These are phyloP conservation scores for Falco peregrinus DNA, from an alignment of 2,797 vertebrate genomes.

Conservation along the genomic window DNA sequence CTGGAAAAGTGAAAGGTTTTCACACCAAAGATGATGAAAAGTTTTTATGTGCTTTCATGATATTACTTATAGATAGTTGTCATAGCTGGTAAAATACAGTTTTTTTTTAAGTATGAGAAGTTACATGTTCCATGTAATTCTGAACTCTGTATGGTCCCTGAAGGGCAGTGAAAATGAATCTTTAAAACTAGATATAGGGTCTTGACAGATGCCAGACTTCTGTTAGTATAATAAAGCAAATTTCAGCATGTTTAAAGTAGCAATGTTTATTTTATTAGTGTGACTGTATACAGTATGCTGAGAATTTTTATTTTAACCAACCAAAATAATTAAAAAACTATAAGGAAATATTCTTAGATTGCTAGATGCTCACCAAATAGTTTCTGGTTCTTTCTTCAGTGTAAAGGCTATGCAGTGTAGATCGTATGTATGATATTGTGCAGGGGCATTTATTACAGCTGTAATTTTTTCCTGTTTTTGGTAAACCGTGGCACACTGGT, in stretches of 20 bases:
- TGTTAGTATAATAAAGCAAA: background rate
- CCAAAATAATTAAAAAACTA: background rate
- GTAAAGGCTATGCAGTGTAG: background rate
- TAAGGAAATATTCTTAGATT: background rate
- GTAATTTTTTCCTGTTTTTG: background rate
- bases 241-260: background rate
- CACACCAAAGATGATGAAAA: background rate
- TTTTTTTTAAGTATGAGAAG: background rate
- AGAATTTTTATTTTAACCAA: background rate
- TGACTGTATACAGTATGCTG: background rate
- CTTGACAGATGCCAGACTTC: background rate
- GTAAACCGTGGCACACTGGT: background rate
- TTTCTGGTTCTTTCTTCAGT: background rate
- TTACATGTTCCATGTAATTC: background rate
- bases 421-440: background rate
- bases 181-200: background rate
- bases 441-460: background rate
- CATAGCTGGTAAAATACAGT: background rate
- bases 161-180: background rate
- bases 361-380: background rate
- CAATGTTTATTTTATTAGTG: background rate
- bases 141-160: background rate
- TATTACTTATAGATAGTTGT: background rate
- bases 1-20: background rate
- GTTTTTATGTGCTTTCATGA: background rate